These are phyloP conservation scores for Melanotaenia pygmaea DNA, from an alignment of 2,797 vertebrate species.

Conservation along the genomic window DNA sequence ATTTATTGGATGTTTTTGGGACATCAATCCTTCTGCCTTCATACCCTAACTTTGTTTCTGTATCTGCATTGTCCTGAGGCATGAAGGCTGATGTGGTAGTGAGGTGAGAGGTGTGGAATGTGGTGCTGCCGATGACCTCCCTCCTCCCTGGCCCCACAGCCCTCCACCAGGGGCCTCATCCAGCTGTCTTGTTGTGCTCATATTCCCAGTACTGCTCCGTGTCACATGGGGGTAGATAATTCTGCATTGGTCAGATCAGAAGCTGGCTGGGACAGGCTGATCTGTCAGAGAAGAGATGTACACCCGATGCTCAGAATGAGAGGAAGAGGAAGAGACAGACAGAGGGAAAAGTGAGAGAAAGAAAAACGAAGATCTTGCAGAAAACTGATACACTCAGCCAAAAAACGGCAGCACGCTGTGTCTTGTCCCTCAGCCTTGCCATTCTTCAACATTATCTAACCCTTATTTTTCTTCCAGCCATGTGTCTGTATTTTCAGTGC, in stretches of 20 bases:
- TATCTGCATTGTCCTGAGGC: constrained; percentile 43
- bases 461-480: constrained; percentile 32
- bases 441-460: constrained; percentile 27
- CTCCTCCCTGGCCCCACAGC: neutral
- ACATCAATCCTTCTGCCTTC: constrained; percentile 23
- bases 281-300: constrained; percentile 55
- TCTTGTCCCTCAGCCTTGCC: constrained; percentile 26
- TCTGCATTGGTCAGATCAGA: constrained; percentile 61
- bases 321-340: constrained; percentile 27
- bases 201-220: constrained; percentile 72
- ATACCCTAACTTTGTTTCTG: constrained; percentile 19
- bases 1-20: constrained; percentile 57
- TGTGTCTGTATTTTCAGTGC: constrained; percentile 47
- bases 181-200: constrained; percentile 80
- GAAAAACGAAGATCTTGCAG: constrained; percentile 38
- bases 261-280: constrained; percentile 53
- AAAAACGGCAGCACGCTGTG: constrained; percentile 47
- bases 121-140: constrained; percentile 55
- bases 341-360: constrained; percentile 40
- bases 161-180: constrained; percentile 64
- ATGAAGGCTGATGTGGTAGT: constrained; percentile 42
- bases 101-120: constrained; percentile 69
- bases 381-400: constrained; percentile 54
- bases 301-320: constrained; percentile 45
- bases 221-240: constrained; percentile 76